Conservation (phyloP, 2,797 vertebrate genomes). For the Carapus acus region DNA sequence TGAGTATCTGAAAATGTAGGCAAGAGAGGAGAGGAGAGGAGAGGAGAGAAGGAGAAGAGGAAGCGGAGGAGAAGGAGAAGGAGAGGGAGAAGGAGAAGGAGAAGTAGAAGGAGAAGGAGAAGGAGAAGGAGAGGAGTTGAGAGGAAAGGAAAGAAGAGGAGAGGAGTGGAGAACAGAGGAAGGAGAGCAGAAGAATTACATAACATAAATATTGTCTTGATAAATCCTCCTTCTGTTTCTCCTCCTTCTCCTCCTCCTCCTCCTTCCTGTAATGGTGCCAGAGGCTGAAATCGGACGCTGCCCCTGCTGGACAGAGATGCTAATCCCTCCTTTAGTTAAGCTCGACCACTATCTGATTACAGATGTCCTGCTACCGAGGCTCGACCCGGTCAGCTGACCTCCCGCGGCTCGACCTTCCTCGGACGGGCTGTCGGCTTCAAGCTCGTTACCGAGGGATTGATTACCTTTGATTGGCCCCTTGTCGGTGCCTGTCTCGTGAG, state of each 20-base stretch:
- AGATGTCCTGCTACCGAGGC: background rate
- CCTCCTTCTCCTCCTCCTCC: no score
- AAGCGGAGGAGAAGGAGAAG: constrained; percentile 7
- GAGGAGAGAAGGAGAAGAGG: constrained; percentile 16
- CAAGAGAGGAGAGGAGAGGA: background rate
- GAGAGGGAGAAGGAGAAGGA: background rate
- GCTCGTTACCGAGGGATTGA: constrained; percentile 9
- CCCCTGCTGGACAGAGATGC: background rate
- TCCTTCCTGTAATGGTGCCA: background rate
- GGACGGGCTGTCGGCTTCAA: constrained; percentile 23
- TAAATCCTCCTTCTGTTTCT: no score
- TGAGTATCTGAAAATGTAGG: constrained; percentile 17
- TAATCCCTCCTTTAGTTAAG: background rate
- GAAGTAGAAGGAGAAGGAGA: no score
- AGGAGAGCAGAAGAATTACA: background rate
- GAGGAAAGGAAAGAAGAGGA: background rate
- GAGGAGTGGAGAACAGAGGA: background rate
- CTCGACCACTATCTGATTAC: constrained; percentile 7
- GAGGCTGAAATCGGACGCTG: background rate
- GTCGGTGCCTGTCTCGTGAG: constrained; percentile 19
- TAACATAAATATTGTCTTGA: background rate
- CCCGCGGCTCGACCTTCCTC: constrained; percentile 31
- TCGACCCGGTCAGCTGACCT: constrained; percentile 17
- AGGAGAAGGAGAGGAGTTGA: constrained; percentile 17
- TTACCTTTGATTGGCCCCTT: constrained; percentile 22